A percentile compares a stretch with the other conserved stretches of the same genome.
phyloP scores from a whole-genome alignment of 2,888 invertebrate species.

The Podabrus alpinus region DNA sequence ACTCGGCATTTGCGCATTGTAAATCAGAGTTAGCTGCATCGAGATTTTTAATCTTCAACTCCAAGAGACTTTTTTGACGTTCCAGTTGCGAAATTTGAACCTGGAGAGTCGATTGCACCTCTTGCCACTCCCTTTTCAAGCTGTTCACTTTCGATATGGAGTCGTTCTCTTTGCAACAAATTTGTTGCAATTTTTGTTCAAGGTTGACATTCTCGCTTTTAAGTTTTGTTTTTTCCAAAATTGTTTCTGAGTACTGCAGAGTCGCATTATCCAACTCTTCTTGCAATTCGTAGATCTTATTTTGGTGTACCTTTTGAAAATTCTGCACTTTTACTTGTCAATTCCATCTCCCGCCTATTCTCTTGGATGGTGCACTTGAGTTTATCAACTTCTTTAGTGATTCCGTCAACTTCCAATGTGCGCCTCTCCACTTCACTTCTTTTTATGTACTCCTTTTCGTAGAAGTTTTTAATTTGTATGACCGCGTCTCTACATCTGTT shows the following conservation, averaged over 20 bases:
- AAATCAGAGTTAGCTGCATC: constrained; percentile 51
- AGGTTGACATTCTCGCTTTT: constrained; percentile 70
- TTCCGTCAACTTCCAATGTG: constrained; percentile 55
- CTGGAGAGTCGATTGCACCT: constrained; percentile 43
- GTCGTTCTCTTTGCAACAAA: constrained; percentile 59
- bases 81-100: constrained; percentile 52
- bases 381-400: constrained; percentile 56
- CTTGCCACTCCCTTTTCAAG: constrained; percentile 46
- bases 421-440: constrained; percentile 61
- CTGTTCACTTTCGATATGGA: constrained; percentile 53
- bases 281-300: constrained; percentile 62
- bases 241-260: constrained; percentile 73
- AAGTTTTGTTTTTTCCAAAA: constrained; percentile 73
- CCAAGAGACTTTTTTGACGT: constrained; percentile 58
- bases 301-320: constrained; percentile 50
- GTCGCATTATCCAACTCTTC: constrained; percentile 73
- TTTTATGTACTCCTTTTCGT: constrained; percentile 62
- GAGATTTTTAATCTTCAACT: constrained; percentile 53
- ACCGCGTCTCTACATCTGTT: constrained; percentile 44
- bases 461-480: constrained; percentile 55
- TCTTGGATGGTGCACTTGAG: constrained; percentile 54
- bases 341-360: constrained; percentile 40
- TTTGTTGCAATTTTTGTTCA: constrained; percentile 66
- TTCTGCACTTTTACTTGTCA: constrained; percentile 47
- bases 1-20: constrained; percentile 47